Percentiles rank a stretch among this genome's conserved stretches.
Evolutionary conservation across 2,888 invertebrate species (phyloP).

Genomic region (Cephus pulcher): DNA sequence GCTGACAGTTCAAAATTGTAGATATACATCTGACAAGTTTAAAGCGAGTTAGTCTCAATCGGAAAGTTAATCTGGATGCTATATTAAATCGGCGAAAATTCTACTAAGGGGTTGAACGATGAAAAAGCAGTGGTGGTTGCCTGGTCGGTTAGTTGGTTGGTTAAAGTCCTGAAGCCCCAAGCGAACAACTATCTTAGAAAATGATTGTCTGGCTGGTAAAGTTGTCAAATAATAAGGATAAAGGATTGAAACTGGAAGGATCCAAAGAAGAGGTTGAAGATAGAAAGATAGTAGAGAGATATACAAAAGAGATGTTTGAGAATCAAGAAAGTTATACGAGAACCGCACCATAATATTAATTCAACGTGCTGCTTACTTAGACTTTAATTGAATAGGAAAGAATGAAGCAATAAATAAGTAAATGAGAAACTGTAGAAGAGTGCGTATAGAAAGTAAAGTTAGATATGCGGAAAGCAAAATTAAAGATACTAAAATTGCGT

Average conservation of each 20-base stretch:
- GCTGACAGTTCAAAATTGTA: not conserved
- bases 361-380: not conserved
- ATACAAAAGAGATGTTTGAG: not conserved
- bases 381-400: not conserved
- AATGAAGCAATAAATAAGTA: not conserved
- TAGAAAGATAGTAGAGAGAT: not conserved
- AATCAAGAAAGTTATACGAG: not conserved
- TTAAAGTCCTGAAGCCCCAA: not conserved
- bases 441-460: not conserved
- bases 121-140: not conserved
- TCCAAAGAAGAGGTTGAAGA: not conserved
- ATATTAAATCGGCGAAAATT: not conserved
- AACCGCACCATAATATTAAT: not conserved
- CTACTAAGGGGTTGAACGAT: not conserved
- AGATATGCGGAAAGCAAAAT: not conserved
- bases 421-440: not conserved
- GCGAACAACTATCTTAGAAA: not conserved
- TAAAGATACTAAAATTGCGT: not conserved
- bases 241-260: not conserved
- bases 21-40: not conserved
- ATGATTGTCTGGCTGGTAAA: not conserved
- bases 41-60: not conserved
- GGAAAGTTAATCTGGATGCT: not conserved
- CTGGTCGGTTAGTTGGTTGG: not conserved
- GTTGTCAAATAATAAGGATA: not conserved